phyloP scores from a whole-genome alignment of 2,113 vertebrate genomes.

The Brevimyrus niger region DNA sequence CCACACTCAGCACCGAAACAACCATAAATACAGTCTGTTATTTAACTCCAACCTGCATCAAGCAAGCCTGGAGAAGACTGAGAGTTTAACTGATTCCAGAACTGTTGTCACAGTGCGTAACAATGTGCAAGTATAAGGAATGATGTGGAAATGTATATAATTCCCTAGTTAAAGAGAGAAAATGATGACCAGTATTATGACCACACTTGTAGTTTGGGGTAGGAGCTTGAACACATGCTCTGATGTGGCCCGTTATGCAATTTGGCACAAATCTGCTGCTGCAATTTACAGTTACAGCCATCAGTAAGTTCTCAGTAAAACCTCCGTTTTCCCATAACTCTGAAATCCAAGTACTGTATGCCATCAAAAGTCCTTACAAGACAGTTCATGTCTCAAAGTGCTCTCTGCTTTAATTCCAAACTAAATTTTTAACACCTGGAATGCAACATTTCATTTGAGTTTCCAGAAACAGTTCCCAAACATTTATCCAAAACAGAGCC shows the following conservation, averaged over 20 bases:
- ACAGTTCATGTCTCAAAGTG: not conserved
- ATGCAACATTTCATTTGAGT: not conserved
- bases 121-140: not conserved
- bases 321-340: not conserved
- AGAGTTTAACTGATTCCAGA: not conserved
- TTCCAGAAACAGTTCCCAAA: not conserved
- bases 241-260: not conserved
- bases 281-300: not conserved
- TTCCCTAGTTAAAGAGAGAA: not conserved
- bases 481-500: not conserved
- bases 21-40: not conserved
- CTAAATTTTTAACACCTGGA: not conserved
- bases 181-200: not conserved
- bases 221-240: not conserved
- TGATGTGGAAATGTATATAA: not conserved
- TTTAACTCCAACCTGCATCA: not conserved
- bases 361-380: not conserved
- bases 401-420: not conserved
- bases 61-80: not conserved
- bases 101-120: not conserved
- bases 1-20: not conserved
- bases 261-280: not conserved
- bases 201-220: not conserved
- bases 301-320: not conserved
- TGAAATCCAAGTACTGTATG: not conserved